Conservation (phyloP, 1,140 invertebrate genomes). For the Drosophila sp. region DNA sequence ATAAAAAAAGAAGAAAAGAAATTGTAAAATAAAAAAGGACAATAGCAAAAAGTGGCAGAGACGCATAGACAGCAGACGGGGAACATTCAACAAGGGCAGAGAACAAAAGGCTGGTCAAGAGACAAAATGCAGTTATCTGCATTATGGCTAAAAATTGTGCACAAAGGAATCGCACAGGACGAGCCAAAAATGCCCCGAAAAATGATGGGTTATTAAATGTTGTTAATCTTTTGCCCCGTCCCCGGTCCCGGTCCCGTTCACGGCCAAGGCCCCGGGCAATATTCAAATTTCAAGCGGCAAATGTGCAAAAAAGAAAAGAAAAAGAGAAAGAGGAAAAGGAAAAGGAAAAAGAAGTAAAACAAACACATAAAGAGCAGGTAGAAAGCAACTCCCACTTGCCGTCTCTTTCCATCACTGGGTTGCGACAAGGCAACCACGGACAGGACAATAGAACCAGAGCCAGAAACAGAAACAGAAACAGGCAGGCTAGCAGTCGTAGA, state of each 20-base stretch:
- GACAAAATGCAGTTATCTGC: slow-evolving; percentile 76
- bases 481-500: slow-evolving; percentile 15
- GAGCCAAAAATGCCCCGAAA: slow-evolving; percentile 53
- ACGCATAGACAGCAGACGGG: neutral
- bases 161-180: slow-evolving; percentile 35
- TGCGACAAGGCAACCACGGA: slow-evolving; percentile 48
- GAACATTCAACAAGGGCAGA: neutral
- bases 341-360: slow-evolving; percentile 13
- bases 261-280: slow-evolving; percentile 28
- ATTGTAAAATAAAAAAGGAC: slow-evolving; percentile 66
- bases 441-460: slow-evolving; percentile 56
- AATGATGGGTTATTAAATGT: slow-evolving; percentile 82
- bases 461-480: slow-evolving; percentile 54
- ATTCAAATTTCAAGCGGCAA: slow-evolving; percentile 71
- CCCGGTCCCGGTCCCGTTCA: neutral
- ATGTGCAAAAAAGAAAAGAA: slow-evolving; percentile 27
- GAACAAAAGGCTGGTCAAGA: slow-evolving; percentile 31
- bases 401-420: neutral
- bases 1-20: slow-evolving; percentile 66
- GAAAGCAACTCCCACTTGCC: neutral
- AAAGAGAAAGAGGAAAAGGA: neutral
- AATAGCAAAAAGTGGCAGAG: slow-evolving; percentile 73
- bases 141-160: slow-evolving; percentile 54
- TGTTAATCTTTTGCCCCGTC: slow-evolving; percentile 68
- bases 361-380: slow-evolving; percentile 36